Conservation (phyloP, 1,140 invertebrate genomes). For the Ips typographus region DNA sequence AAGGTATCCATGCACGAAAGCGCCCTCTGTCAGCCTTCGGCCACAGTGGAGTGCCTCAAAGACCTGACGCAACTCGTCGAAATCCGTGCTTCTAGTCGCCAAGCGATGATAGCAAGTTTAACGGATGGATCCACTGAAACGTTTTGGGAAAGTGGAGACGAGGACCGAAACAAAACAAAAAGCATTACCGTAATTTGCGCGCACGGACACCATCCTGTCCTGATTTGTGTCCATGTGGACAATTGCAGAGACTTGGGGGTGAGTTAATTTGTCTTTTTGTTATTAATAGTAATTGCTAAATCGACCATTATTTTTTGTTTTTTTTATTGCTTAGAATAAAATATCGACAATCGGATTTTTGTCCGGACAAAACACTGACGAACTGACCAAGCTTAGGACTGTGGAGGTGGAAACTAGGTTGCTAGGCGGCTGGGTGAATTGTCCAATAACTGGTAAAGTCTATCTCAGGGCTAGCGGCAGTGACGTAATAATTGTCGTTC, state of each 20-base stretch:
- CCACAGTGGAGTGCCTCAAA: slow-evolving; percentile 65
- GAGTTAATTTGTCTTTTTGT: slow-evolving; percentile 43
- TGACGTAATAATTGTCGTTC: too few species aligned
- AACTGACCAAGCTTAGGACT: slow-evolving; percentile 75
- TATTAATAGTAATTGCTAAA: neutral
- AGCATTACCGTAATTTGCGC: slow-evolving; percentile 58
- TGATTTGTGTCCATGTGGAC: slow-evolving; percentile 87
- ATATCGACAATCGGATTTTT: slow-evolving; percentile 80
- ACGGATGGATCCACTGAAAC: slow-evolving; percentile 95
- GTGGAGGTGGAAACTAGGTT: slow-evolving; percentile 81
- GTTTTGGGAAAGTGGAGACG: slow-evolving; percentile 99
- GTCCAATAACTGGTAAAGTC: slow-evolving; percentile 67
- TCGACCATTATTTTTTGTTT: slow-evolving; percentile 43
- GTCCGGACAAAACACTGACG: slow-evolving; percentile 76
- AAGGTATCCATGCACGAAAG: slow-evolving; percentile 61
- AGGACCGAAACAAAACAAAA: slow-evolving; percentile 91
- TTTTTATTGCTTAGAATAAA: slow-evolving; percentile 71
- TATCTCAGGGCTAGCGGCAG: too few species aligned
- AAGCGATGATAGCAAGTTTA: slow-evolving; percentile 89
- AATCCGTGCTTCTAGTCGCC: slow-evolving; percentile 87
- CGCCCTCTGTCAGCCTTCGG: slow-evolving; percentile 52
- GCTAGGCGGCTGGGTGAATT: slow-evolving; percentile 82
- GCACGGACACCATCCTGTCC: slow-evolving; percentile 61
- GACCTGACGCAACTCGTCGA: slow-evolving; percentile 77
- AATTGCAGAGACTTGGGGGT: slow-evolving; percentile 89